Evolutionary conservation across 1,140 invertebrate genomes (phyloP).

Genomic region (Trinorchestia longiramus): DNA sequence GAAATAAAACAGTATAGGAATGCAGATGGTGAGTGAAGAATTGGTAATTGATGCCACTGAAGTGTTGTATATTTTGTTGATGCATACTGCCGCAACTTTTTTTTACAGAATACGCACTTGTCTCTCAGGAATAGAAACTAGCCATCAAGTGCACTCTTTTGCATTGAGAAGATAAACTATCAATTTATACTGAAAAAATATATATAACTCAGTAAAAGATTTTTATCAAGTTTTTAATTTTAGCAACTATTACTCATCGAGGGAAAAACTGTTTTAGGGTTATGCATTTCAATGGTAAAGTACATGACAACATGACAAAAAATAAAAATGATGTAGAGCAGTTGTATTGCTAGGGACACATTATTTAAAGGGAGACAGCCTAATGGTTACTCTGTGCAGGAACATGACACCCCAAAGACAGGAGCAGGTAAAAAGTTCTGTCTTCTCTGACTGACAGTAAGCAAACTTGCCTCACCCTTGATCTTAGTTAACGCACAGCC

Average conservation of each 20-base stretch:
- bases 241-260: not conserved
- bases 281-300: not conserved
- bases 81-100: too few relatives aligned
- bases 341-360: not conserved
- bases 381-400: not conserved
- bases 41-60: too few relatives aligned
- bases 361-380: not conserved
- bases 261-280: not conserved
- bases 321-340: not conserved
- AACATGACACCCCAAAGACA: not conserved
- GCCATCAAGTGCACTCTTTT: too few relatives aligned
- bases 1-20: too few relatives aligned
- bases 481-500: not conserved
- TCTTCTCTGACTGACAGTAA: not conserved
- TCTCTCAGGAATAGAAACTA: too few relatives aligned
- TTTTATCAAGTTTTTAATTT: not conserved
- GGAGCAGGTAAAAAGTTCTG: not conserved
- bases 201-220: too few relatives aligned
- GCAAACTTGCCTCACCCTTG: not conserved
- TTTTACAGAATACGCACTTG: too few relatives aligned
- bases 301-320: not conserved
- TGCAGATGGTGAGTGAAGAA: too few relatives aligned
- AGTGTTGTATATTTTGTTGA: too few relatives aligned
- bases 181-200: too few relatives aligned
- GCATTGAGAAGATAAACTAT: too few relatives aligned